phyloP scores from a whole-genome alignment of 2,797 vertebrate genomes.

The Scleropages formosus region DNA sequence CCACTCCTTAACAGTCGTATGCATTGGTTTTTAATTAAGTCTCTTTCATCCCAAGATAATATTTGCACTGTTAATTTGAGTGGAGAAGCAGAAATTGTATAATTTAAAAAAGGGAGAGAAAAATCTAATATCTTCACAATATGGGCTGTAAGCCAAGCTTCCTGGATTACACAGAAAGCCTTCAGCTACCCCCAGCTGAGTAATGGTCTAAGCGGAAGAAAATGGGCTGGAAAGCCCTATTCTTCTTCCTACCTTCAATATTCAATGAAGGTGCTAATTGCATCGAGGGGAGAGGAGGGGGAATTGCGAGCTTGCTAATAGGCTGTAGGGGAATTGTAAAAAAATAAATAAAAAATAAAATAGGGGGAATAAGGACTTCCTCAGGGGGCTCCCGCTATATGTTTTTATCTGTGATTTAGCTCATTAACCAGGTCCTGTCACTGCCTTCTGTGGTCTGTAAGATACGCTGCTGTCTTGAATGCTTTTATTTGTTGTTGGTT shows the following conservation, averaged over 20 bases:
- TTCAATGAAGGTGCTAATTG: conserved; percentile 76
- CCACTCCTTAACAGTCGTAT: background rate
- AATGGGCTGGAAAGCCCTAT: conserved; percentile 73
- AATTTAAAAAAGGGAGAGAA: background rate
- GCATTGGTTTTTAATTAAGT: background rate
- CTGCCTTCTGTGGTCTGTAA: conserved; percentile 51
- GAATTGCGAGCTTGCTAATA: conserved; percentile 38
- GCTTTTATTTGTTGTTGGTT: background rate
- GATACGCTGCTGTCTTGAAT: conserved; percentile 64
- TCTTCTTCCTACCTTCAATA: conserved; percentile 77
- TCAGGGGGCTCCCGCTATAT: conserved; percentile 71
- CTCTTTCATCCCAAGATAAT: background rate
- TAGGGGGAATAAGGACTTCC: conserved; percentile 54
- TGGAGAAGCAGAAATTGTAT: background rate
- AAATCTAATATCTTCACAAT: conserved; percentile 55
- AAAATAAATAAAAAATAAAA: background rate
- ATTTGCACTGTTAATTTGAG: background rate
- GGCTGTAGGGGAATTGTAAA: conserved; percentile 36
- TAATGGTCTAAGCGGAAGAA: conserved; percentile 68
- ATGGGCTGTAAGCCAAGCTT: conserved; percentile 65
- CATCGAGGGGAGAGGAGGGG: conserved; percentile 58
- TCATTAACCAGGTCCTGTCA: conserved; percentile 32
- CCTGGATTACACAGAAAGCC: conserved; percentile 67
- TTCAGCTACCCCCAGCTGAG: conserved; percentile 65
- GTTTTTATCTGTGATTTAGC: conserved; percentile 62